These are phyloP conservation scores for Heteronetta atricapilla DNA, from an alignment of 2,113 vertebrate genomes.

Conservation along the genomic window DNA sequence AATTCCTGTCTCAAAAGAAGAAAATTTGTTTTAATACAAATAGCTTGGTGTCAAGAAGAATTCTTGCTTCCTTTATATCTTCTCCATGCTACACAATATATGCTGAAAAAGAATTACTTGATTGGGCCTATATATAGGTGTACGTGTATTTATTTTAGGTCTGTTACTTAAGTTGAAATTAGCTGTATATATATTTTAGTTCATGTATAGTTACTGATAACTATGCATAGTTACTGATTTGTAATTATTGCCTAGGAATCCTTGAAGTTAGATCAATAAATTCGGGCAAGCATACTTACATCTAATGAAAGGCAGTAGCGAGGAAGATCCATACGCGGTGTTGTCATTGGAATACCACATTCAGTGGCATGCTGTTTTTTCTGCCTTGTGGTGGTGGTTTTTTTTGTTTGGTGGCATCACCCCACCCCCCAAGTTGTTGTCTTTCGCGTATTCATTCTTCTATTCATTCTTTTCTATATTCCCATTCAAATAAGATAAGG, in stretches of 20 bases:
- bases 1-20: neutral
- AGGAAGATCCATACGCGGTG: neutral
- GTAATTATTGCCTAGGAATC: neutral
- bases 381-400: neutral
- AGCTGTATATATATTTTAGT: neutral
- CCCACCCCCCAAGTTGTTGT: neutral
- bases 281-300: neutral
- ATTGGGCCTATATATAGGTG: neutral
- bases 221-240: neutral
- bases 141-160: neutral
- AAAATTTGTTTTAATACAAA: neutral
- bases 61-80: neutral
- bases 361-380: neutral
- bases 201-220: neutral
- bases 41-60: neutral
- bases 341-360: neutral
- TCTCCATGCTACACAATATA: neutral
- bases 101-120: neutral
- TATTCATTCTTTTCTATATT: neutral
- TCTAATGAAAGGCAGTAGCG: neutral
- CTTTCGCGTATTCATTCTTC: neutral
- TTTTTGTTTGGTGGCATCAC: too few relatives aligned
- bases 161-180: neutral
- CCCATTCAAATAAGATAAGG: neutral
- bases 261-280: neutral